Base-by-base conservation (phyloP, 2,797 vertebrate genomes). In the Corythornis leucogaster region DNA sequence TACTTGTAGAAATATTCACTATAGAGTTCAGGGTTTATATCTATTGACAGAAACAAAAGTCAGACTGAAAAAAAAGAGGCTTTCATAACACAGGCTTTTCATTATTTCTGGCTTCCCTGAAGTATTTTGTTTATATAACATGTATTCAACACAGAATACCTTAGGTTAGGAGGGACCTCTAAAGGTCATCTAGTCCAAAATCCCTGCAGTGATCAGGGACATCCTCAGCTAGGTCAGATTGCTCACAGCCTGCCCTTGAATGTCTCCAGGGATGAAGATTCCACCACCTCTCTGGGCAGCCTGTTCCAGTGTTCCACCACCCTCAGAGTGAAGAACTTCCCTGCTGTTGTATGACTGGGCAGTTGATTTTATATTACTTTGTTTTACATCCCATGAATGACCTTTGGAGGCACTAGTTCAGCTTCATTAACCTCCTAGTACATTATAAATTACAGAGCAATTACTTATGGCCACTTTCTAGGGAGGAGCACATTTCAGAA, bases 401-500 rank as follows among this genome's bases (percentile, higher is more conserved):
- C 28, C 80, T 83, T 77, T 69, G 42, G 82, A 91, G 63, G 43
- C 19, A 77, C 54, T 87, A 76, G 90, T 96, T 93, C 85, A 87
- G 92, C 90, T 90, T 94, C 82, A 84, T 91, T 94, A 92, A 89
- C 63, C 90, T 95, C 80, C 77, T 82, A 81, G 87, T 85, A 59
- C 38, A 30, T 43, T 70, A 38, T 91, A 88, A 96, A 92, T 94
- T 94, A 92, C 69, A 69, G 43, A 88, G 69, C 50, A 86, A 86
- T 87, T 74, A 77, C 64, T 70, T 26, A 68, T 42, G 67, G 85
- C 69, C 63, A 64, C 30, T 89, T 95, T 92, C 77, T 54, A 77
- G 8, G 8, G 48, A 82, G 85, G 38, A 91, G 64, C 74, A 80
- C 14, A 17, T 78, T 90, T 81, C 81, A 13, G 24, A 73, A 63